Evolutionary conservation across 37 sponge, comb jelly and placozoan species (phyloP), one percentile per base, ranked within the genome.

Genomic region (Ephydatia muelleri): DNA sequence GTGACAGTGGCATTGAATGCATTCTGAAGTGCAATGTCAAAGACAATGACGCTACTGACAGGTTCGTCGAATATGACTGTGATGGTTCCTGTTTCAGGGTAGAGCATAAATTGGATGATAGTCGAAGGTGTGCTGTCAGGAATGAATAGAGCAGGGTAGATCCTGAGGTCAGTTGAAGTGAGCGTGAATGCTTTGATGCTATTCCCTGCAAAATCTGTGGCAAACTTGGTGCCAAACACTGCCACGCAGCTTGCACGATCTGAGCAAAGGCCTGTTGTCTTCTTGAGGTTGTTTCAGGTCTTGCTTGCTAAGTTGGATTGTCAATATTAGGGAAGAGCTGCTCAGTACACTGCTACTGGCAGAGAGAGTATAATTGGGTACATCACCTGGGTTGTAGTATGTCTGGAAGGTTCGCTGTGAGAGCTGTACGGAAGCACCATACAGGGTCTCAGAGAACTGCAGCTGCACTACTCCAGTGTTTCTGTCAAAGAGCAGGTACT

Each of bases 121-220:
- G 0, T 82, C 5, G 95, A 94, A 38, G 88, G 85, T 35, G 85
- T 92, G 5, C 13, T 37, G 71, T 97, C 97, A 8, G 28, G 21
- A 29, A 84, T 85, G 57, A 97, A 94, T 9, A 11, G 28, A 19
- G n/a, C n/a, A 13, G 88, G 31, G 66, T 85, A 9, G 5, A 57
- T 39, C 48, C 70, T 76, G 13, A 82, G 65, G 3, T 19, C n/a
- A 26, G 70, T 30, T 38, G 65, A 29, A 2, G 81, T 82, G 19
- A 77, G 47, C 11, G 43, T 37, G 72, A 90, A 87, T 31, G 75
- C 66, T 26, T 78, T 47, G 25, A 89, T 91, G 71, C 34, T 40
- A 79, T 97, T 97, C 5, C 95, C 97, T 80, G 95, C 95, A 83
- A 88, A 91, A 81, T 97, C 97, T n/a, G 92, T 91, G 11, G 85